Base-by-base conservation (phyloP, 2,113 vertebrate species). In the Cercopithecus mona region DNA sequence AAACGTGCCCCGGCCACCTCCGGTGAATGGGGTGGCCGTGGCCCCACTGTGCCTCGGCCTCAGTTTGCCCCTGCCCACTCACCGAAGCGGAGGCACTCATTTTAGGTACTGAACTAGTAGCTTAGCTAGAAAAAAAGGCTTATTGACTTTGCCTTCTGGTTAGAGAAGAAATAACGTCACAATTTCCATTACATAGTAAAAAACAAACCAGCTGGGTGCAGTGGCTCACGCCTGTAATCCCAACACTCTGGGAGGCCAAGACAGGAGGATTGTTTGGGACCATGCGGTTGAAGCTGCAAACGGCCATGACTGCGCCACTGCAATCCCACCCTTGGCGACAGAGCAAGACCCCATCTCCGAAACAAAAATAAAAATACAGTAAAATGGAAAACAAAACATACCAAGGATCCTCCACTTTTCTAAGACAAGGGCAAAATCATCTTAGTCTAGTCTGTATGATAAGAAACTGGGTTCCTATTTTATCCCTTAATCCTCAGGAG, bases 71-170 rank as follows among this genome's bases (percentile, higher is more conserved):
- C 25, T 27, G 7, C 20, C 22, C 20, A 25, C 70, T 73, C 5
- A 13, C 22, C 20, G 40, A 64, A 30, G 61, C 2, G 0, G 20
- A 35, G 30, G 27, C 4, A 2, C 14, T 66, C 1, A 48, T 12
- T 66, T 22, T 27, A 66, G 66, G 55, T 45, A 9, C 9, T 30
- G 17, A 55, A 32, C 57, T 9, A 66, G 32, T 0, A n/a, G 8
- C 70, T 68, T 17, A 48, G 45, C 85, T 30, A 66, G 4, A 43
- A n/a, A 80, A 59, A 79, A 55, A 50, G 38, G 48, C 45, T 75
- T 40, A 48, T 5, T 50, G 17, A 73, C 45, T 14, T 76, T 40
- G 35, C 30, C 57, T 40, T 81, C 43, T 52, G 55, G 50, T 45
- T 20, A n/a, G 25, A 82, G 76, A 61, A 52, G 6, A 38, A 38